Base-by-base conservation (phyloP, 2,888 invertebrate genomes). In the Melolontha melolontha region DNA sequence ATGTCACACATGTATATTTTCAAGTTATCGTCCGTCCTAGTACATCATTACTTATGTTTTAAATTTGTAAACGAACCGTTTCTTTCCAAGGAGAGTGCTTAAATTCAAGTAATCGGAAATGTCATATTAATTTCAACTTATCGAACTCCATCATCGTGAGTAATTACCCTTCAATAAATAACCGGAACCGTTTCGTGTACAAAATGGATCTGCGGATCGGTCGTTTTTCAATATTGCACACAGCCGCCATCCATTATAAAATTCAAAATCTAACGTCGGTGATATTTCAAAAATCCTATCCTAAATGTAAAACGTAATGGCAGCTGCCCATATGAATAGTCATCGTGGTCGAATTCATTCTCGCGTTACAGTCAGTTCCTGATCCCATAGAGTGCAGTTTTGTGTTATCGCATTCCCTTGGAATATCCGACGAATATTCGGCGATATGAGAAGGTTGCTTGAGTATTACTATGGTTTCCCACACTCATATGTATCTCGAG, bases 121-220 rank as follows among this genome's bases (percentile, higher is more conserved):
- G 54, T 16, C 17, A n/a, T 16, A 62, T 62, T 62, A 62, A 62
- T 62, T 62, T 47, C 47, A 29, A 62, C 59, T 62, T 62, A 62
- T 62, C 59, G 39, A 59, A 47, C 49, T 62, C 59, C 14, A 62
- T 47, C 47, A 47, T 34, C 14, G 17, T 42, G 47, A 47, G 34
- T 62, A 62, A 62, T 62, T 62, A 47, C 59, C 34, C 47, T 39
- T 49, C 59, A 34, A 62, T 62, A 62, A 34, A 34, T 62, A 47
- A 47, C 59, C 47, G 34, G 14, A 29, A 44, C 59, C 29, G 42
- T 44, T 59, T n/a, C 47, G 14, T 11, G 44, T 10, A 44, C 29
- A 34, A 29, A 44, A 0, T 29, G 34, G 14, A 39, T 62, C 47
- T 34, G n/a, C n/a, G 27, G 34, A 16, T 49, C 29, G 59, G 34